A percentile compares a stretch with the other conserved stretches of the same genome.
These are phyloP conservation scores for Peromyscus polionotus DNA, from an alignment of 2,113 vertebrate genomes.

Conservation along the genomic window DNA sequence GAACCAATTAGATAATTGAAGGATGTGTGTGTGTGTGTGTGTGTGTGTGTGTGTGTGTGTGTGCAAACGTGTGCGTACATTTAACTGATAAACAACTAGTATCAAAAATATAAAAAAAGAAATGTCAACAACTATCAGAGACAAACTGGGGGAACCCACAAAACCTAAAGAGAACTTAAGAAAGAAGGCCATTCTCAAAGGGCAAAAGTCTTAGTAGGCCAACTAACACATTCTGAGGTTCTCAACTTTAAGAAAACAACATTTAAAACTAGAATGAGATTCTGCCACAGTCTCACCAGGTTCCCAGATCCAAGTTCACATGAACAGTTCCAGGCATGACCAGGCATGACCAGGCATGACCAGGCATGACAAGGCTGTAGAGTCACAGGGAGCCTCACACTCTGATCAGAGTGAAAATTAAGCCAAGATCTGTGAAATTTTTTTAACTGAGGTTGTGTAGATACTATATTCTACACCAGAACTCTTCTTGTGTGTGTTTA, in stretches of 20 bases:
- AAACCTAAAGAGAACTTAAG: not conserved
- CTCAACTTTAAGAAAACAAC: not conserved
- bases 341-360: not conserved
- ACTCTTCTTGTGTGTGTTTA: not conserved
- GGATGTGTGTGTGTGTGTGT: not conserved
- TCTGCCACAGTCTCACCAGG: not conserved
- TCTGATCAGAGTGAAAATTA: not conserved
- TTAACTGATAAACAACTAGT: not conserved
- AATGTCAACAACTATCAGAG: not conserved
- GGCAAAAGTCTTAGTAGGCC: not conserved
- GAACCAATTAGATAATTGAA: not conserved
- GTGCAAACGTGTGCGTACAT: not conserved
- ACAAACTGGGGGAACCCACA: not conserved
- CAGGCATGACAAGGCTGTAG: not conserved
- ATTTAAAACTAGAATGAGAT: not conserved
- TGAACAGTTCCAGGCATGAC: not conserved
- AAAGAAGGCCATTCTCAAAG: not conserved
- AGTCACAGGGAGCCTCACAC: not conserved
- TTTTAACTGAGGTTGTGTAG: not conserved
- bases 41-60: not conserved
- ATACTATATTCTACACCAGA: not conserved
- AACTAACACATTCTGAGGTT: not conserved
- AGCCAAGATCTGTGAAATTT: not conserved
- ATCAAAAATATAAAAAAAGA: not conserved
- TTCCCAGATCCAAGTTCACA: not conserved